Evolutionary conservation across 2,888 invertebrate species (phyloP).

Genomic region (Pseudococcus viburni): DNA sequence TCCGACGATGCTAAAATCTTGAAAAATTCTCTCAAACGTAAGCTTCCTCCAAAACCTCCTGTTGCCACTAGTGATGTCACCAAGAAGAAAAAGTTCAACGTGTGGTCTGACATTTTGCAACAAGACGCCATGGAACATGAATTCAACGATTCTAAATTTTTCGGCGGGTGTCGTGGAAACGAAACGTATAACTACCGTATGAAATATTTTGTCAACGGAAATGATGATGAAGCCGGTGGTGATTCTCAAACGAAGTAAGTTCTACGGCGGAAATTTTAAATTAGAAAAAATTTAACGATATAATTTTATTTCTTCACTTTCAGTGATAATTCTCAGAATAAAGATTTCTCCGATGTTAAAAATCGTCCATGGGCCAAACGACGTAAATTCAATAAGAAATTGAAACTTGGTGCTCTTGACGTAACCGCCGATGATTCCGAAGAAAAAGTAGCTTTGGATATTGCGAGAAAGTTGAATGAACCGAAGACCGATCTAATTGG

Average conservation of each 20-base stretch:
- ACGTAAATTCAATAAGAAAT: conserved; percentile 24
- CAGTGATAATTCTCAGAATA: neutral
- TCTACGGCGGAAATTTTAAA: neutral
- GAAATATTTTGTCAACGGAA: conserved; percentile 37
- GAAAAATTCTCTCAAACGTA: conserved; percentile 42
- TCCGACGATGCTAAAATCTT: conserved; percentile 49
- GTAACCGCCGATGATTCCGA: conserved; percentile 47
- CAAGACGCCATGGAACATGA: conserved; percentile 61
- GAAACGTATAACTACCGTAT: conserved; percentile 58
- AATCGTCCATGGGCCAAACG: conserved; percentile 35
- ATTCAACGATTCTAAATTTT: conserved; percentile 59
- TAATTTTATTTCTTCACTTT: neutral
- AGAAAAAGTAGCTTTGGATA: conserved; percentile 53
- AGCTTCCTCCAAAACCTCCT: conserved; percentile 13
- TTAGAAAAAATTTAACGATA: neutral
- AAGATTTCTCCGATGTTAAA: neutral
- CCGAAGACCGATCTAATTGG: conserved; percentile 61
- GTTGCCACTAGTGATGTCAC: neutral
- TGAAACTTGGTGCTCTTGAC: conserved; percentile 3
- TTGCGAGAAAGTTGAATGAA: conserved; percentile 58
- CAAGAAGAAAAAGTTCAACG: conserved; percentile 57
- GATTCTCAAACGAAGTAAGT: neutral
- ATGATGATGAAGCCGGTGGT: neutral
- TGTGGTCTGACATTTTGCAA: conserved; percentile 61
- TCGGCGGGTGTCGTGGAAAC: conserved; percentile 59